phyloP scores from a whole-genome alignment of 2,797 vertebrate species.

The Hippopotamyrus pictus region DNA sequence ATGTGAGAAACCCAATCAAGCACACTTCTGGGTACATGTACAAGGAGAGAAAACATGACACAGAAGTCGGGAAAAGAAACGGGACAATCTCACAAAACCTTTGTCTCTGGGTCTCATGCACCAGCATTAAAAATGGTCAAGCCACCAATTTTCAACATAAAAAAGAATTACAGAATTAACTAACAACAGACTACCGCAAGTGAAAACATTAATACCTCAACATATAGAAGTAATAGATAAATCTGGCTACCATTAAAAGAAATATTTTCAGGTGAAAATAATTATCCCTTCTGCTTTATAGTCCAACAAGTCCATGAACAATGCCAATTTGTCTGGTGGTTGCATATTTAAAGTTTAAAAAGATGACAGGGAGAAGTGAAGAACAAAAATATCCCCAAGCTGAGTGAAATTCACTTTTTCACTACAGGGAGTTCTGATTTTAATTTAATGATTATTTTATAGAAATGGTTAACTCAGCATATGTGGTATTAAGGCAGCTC shows the following conservation, averaged over 20 bases:
- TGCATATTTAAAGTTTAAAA: not conserved
- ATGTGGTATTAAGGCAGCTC: not conserved
- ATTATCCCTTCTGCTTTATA: not conserved
- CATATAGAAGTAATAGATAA: not conserved
- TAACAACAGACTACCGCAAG: not conserved
- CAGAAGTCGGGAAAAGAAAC: not conserved
- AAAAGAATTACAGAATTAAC: not conserved
- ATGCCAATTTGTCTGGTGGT: not conserved
- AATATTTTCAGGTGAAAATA: not conserved
- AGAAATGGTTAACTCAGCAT: not conserved
- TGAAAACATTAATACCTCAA: not conserved
- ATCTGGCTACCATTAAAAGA: not conserved
- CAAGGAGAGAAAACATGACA: not conserved
- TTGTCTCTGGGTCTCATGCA: not conserved
- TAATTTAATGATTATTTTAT: not conserved
- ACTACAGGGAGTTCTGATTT: not conserved
- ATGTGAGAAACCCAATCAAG: not conserved
- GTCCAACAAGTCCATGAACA: not conserved
- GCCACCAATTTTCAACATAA: not conserved
- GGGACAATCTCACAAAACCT: not conserved
- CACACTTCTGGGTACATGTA: not conserved
- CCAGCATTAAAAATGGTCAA: not conserved
- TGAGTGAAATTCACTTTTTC: not conserved
- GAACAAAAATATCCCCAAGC: not conserved
- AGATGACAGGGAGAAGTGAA: not conserved